Conservation (phyloP, 2,888 invertebrate genomes). For the Allophyes oxyacanthae region DNA sequence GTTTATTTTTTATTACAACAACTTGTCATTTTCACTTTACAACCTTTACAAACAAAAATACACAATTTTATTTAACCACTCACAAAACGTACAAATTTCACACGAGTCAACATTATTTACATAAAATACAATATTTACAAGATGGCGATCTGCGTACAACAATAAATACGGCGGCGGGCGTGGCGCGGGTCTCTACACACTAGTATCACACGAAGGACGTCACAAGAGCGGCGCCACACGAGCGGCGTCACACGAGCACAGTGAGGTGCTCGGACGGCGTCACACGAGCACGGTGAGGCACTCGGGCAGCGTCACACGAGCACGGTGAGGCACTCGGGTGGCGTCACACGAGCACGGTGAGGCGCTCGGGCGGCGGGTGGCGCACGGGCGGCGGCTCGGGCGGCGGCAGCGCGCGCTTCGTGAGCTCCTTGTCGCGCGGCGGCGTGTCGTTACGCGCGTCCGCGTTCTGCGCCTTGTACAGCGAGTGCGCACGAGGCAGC, state of each 20-base stretch:
- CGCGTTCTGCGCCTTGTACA: slow-evolving; percentile 95
- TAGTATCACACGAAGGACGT: slow-evolving; percentile 78
- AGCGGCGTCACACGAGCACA: slow-evolving; percentile 50
- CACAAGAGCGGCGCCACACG: no score
- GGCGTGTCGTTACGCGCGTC: slow-evolving; percentile 96
- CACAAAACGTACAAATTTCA: slow-evolving; percentile 69
- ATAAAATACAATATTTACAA: slow-evolving; percentile 84
- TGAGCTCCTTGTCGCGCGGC: slow-evolving; percentile 93
- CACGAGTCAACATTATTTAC: slow-evolving; percentile 80
- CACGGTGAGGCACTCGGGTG: no score
- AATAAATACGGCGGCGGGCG: slow-evolving; percentile 72
- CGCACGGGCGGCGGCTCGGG: slow-evolving; percentile 77
- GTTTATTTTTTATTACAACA: slow-evolving; percentile 78
- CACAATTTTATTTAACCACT: slow-evolving; percentile 65
- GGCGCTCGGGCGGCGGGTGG: slow-evolving; percentile 78
- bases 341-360: slow-evolving; percentile 82
- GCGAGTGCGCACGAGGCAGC: slow-evolving; percentile 89
- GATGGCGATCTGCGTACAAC: slow-evolving; percentile 63
- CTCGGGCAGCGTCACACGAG: slow-evolving; percentile 29
- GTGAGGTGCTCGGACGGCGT: no score
- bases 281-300: no score
- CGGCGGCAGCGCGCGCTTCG: slow-evolving; percentile 91
- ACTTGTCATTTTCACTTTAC: slow-evolving; percentile 73
- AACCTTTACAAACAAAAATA: slow-evolving; percentile 83
- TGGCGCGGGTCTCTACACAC: slow-evolving; percentile 54